phyloP scores from a whole-genome alignment of 1,140 invertebrate species.

The Drosophila neocordata region DNA sequence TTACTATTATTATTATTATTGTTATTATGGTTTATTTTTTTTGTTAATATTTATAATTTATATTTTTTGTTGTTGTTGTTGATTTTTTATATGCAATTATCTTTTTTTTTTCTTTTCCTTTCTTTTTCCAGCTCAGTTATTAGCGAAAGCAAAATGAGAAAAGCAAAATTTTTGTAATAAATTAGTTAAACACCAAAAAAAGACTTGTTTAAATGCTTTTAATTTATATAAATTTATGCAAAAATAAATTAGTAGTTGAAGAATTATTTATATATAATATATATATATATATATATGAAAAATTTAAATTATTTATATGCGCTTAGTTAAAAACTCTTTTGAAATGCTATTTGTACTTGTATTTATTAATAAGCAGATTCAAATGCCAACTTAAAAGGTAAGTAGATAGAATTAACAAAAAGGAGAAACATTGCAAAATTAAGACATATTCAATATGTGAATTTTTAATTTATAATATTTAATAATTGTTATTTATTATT shows the following conservation, averaged over 20 bases:
- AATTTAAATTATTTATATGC: slow-evolving; percentile 16
- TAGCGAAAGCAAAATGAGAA: slow-evolving; percentile 49
- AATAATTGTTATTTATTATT: too few species aligned
- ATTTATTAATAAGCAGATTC: slow-evolving; percentile 1
- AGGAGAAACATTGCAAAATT: too few species aligned
- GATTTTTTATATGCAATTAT: slow-evolving; percentile 42
- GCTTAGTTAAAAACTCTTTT: slow-evolving; percentile 29
- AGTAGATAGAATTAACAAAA: slow-evolving; percentile 12
- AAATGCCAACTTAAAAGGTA: slow-evolving; percentile 30
- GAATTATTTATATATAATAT: neutral
- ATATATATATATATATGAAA: neutral
- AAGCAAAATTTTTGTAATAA: slow-evolving; percentile 65
- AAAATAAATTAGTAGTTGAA: slow-evolving; percentile 8
- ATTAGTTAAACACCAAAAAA: slow-evolving; percentile 53
- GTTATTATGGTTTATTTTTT: neutral
- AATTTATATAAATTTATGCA: slow-evolving; percentile 38
- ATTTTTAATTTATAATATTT: too few species aligned
- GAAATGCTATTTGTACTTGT: slow-evolving; percentile 49
- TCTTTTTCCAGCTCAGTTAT: slow-evolving; percentile 77
- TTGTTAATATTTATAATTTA: slow-evolving; percentile 18
- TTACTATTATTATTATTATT: slow-evolving; percentile 53
- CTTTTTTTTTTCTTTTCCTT: slow-evolving; percentile 38
- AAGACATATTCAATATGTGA: too few species aligned
- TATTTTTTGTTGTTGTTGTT: slow-evolving; percentile 51
- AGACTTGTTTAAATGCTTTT: slow-evolving; percentile 50